phyloP scores from a whole-genome alignment of 2,888 invertebrate species.

The Gnatocerus cornutus region DNA sequence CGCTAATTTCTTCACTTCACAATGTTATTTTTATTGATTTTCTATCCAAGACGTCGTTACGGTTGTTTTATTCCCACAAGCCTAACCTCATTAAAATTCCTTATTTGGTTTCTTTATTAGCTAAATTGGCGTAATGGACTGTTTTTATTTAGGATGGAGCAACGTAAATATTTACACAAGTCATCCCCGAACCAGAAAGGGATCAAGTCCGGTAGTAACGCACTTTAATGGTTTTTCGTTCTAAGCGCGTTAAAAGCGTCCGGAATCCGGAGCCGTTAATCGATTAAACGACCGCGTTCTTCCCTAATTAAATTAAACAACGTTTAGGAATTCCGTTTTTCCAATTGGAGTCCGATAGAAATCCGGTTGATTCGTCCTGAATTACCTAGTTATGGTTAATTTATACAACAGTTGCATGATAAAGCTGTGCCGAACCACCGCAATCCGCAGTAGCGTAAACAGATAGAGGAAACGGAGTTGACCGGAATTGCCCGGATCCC shows the following conservation, averaged over 20 bases:
- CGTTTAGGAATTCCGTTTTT: slow-evolving; percentile 41
- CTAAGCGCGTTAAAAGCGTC: slow-evolving; percentile 36
- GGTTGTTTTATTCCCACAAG: slow-evolving; percentile 29
- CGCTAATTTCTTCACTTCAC: slow-evolving; percentile 6
- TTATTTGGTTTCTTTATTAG: slow-evolving; percentile 16
- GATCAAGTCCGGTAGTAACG: slow-evolving; percentile 21
- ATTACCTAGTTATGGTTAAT: slow-evolving; percentile 39
- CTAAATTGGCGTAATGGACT: slow-evolving; percentile 35
- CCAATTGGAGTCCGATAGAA: slow-evolving; percentile 34
- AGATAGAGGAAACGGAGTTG: slow-evolving; percentile 20
- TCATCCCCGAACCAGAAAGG: not conserved
- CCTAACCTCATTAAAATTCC: slow-evolving; percentile 35
- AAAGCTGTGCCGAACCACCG: slow-evolving; percentile 34
- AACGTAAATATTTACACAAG: slow-evolving; percentile 27
- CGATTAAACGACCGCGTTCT: slow-evolving; percentile 30
- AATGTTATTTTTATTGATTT: slow-evolving; percentile 30
- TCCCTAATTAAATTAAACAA: slow-evolving; percentile 41
- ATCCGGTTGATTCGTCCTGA: slow-evolving; percentile 25
- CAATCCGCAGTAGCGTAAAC: slow-evolving; percentile 38
- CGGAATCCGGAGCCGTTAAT: slow-evolving; percentile 33
- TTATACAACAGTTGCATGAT: slow-evolving; percentile 42
- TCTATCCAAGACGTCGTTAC: slow-evolving; percentile 15
- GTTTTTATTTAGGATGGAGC: slow-evolving; percentile 29
- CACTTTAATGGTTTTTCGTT: slow-evolving; percentile 28
- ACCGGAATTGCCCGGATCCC: slow-evolving; percentile 13